Percentiles rank a stretch among this genome's conserved stretches.
Evolutionary conservation across 2,888 invertebrate species (phyloP).

Genomic region (Odontomyia ornata): DNA sequence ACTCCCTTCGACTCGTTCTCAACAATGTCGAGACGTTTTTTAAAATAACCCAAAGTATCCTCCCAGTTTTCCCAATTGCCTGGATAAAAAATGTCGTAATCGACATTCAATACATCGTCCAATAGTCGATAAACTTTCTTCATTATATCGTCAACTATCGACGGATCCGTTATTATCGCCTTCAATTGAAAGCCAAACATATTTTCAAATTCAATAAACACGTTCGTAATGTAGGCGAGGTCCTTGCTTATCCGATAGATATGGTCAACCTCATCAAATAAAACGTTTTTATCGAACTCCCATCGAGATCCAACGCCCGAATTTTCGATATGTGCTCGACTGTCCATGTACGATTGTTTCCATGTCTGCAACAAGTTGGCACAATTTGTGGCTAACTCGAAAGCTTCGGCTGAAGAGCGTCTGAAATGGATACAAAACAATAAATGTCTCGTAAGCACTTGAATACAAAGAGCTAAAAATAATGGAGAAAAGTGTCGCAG

Average conservation of each 20-base stretch:
- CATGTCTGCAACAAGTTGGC: constrained; percentile 61
- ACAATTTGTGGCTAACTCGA: constrained; percentile 60
- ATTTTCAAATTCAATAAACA: constrained; percentile 86
- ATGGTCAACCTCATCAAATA: constrained; percentile 88
- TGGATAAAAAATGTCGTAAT: constrained; percentile 83
- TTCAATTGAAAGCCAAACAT: constrained; percentile 89
- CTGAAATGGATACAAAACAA: constrained; percentile 51
- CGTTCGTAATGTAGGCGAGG: constrained; percentile 79
- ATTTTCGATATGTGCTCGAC: constrained; percentile 83
- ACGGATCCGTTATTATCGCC: constrained; percentile 86
- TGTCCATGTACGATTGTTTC: constrained; percentile 76
- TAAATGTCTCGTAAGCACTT: neutral
- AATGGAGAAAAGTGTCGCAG: neutral
- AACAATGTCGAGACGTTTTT: constrained; percentile 75
- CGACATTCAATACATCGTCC: constrained; percentile 77
- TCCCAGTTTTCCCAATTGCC: constrained; percentile 88
- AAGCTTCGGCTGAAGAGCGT: constrained; percentile 57
- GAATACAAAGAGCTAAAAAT: constrained; percentile 43
- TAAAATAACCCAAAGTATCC: constrained; percentile 79
- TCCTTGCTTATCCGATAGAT: constrained; percentile 82
- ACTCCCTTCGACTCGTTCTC: constrained; percentile 85
- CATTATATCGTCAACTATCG: constrained; percentile 85
- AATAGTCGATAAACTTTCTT: constrained; percentile 82
- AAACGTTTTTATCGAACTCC: constrained; percentile 86
- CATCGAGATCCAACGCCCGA: constrained; percentile 87